These are phyloP conservation scores for Phragmatobia fuliginosa DNA, from an alignment of 2,888 invertebrate genomes.

Conservation along the genomic window DNA sequence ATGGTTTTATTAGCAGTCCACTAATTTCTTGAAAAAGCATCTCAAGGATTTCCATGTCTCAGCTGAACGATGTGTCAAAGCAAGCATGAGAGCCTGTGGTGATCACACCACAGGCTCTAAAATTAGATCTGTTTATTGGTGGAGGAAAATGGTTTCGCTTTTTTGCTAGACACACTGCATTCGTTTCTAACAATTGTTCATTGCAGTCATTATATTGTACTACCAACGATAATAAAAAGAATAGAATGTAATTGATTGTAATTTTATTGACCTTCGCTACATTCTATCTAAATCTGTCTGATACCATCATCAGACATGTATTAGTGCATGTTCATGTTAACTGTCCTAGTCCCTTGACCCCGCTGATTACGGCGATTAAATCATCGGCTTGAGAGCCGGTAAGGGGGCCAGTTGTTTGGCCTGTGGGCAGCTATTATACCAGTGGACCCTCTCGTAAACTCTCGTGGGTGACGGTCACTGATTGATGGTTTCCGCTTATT, in stretches of 20 bases:
- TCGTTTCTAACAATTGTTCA: too few species aligned
- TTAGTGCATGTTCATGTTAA: constrained; percentile 31
- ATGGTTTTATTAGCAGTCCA: constrained; percentile 19
- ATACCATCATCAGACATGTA: constrained; percentile 24
- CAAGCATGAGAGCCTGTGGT: constrained; percentile 40
- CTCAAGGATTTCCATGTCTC: constrained; percentile 31
- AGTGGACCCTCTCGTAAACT: constrained; percentile 57
- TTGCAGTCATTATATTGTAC: not conserved
- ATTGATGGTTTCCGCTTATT: constrained; percentile 81
- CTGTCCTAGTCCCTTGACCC: constrained; percentile 47
- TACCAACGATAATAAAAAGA: not conserved
- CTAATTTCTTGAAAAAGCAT: constrained; percentile 16
- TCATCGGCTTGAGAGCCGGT: constrained; percentile 55
- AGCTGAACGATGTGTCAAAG: constrained; percentile 27
- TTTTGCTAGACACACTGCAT: not conserved
- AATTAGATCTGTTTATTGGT: constrained; percentile 27
- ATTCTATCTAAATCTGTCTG: constrained; percentile 27
- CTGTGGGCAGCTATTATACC: constrained; percentile 59
- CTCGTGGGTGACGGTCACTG: constrained; percentile 71
- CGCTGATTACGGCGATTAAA: constrained; percentile 46
- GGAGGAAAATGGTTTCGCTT: constrained; percentile 10
- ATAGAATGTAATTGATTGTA: not conserved
- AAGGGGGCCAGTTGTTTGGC: constrained; percentile 58
- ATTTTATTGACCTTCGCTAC: constrained; percentile 23
- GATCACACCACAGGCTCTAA: constrained; percentile 25